These are phyloP conservation scores for Diabrotica balteata DNA, from an alignment of 2,888 invertebrate species.

Conservation along the genomic window DNA sequence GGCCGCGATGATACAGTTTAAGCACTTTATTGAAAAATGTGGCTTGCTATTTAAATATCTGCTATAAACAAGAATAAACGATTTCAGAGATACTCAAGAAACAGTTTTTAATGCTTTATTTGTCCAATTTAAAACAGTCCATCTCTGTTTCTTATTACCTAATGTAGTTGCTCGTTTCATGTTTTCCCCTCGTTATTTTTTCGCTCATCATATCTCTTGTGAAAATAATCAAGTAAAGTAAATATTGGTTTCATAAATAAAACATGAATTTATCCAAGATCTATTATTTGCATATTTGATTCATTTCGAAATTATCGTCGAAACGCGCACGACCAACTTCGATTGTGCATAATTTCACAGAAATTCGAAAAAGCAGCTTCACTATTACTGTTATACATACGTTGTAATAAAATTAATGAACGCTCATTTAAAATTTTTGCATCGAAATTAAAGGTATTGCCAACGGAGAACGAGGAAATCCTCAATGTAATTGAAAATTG, in stretches of 20 bases:
- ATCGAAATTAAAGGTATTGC: slow-evolving; percentile 30
- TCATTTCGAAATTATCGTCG: slow-evolving; percentile 53
- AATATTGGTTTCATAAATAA: slow-evolving; percentile 61
- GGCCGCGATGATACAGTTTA: too few species aligned
- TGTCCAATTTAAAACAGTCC: neutral
- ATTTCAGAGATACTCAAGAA: too few species aligned
- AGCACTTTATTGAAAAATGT: too few species aligned
- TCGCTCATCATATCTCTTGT: slow-evolving; percentile 43
- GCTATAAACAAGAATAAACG: too few species aligned
- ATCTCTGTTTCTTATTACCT: slow-evolving; percentile 43
- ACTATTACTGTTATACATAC: slow-evolving; percentile 38
- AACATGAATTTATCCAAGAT: slow-evolving; percentile 59
- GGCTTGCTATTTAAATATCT: too few species aligned
- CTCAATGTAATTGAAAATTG: slow-evolving; percentile 31
- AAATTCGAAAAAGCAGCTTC: slow-evolving; percentile 31
- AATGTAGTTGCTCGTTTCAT: slow-evolving; percentile 52
- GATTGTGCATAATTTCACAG: slow-evolving; percentile 37
- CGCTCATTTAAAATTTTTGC: slow-evolving; percentile 37
- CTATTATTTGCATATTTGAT: slow-evolving; percentile 61
- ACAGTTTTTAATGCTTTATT: too few species aligned
- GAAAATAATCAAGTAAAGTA: slow-evolving; percentile 61
- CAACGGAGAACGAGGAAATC: slow-evolving; percentile 34
- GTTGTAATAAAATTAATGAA: slow-evolving; percentile 41
- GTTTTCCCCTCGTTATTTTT: slow-evolving; percentile 55
- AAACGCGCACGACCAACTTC: slow-evolving; percentile 42